Evolutionary conservation across 2,888 invertebrate genomes (phyloP), one percentile per base, ranked within the genome.

Genomic region (Phrixothrix hirtus): DNA sequence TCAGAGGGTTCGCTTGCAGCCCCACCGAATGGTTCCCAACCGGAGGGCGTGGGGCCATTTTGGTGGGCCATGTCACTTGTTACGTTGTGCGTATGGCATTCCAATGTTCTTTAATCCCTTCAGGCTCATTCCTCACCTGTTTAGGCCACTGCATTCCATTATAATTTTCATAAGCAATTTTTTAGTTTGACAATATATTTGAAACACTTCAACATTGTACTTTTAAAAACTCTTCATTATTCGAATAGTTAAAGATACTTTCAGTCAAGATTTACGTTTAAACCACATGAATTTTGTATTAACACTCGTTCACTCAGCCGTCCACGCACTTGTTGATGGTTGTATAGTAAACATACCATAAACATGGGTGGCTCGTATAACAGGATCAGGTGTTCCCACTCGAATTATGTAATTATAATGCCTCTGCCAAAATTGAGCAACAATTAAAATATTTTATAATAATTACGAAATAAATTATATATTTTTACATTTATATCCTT

Each of bases 21-120:
- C 53, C 60, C 59, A 45, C 66, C 69, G 31, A 69, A 58, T 30
- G 70, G 65, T 57, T 72, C 73, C 74, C 74, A 74, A 44, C 69
- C 67, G 29, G 67, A 65, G 52, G 70, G 67, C 44, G 67, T 66
- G 44, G 66, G 63, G 55, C 68, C 68, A 60, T 63, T 66, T 54
- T 68, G 69, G 61, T 67, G 68, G 63, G 67, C 65, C 67, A 68
- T 66, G 55, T 61, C 63, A 57, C 50, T 58, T 46, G 42, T 26
- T 50, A 50, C 16, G 42, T 48, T 51, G 41, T 51, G 47, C 52
- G 49, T 50, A 41, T 41, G 39, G 56, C 62, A 62, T 62, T 60
- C 62, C 57, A 57, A 50, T 50, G 57, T 31, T 56, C 59, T 48
- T 56, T 55, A 50, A 59, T 59, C 50, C 59, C 61, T 61, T 57